phyloP scores from a whole-genome alignment of 2,797 vertebrate species.

The Manis javanica region DNA sequence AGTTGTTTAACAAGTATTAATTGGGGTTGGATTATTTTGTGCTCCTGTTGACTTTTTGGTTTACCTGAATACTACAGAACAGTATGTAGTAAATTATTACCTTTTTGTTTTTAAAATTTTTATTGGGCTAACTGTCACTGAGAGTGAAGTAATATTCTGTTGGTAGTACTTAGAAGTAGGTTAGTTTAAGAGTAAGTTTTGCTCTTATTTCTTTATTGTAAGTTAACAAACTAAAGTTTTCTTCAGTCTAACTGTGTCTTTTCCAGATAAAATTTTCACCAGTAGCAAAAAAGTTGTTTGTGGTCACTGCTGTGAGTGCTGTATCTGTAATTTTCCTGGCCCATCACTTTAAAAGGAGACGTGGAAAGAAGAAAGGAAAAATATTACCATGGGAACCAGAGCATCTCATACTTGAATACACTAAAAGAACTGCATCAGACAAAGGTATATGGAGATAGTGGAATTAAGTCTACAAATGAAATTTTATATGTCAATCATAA shows the following conservation, averaged over 20 bases:
- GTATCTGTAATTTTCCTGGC: constrained; percentile 95
- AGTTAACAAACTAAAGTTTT: constrained; percentile 31
- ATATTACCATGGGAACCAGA: constrained; percentile 89
- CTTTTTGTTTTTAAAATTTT: neutral
- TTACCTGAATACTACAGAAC: constrained; percentile 45
- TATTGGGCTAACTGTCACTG: neutral
- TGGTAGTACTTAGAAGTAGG: neutral
- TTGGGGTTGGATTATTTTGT: constrained; percentile 24
- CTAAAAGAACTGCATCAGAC: constrained; percentile 85
- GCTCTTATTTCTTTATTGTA: constrained; percentile 13
- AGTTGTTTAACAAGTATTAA: constrained; percentile 18
- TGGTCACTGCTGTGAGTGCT: constrained; percentile 92
- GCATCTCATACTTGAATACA: constrained; percentile 88
- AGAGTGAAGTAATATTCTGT: constrained; percentile 12
- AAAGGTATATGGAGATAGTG: constrained; percentile 87
- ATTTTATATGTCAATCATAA: neutral
- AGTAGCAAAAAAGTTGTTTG: constrained; percentile 93
- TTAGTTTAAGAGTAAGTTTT: constrained; percentile 20
- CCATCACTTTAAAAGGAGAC: constrained; percentile 94
- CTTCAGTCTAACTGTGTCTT: constrained; percentile 43
- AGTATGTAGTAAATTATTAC: neutral
- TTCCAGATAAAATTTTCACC: constrained; percentile 92
- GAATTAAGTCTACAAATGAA: neutral
- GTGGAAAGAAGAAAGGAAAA: constrained; percentile 91
- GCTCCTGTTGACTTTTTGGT: neutral